Conservation (phyloP, 2,888 invertebrate genomes). For the Nymphalis urticae region DNA sequence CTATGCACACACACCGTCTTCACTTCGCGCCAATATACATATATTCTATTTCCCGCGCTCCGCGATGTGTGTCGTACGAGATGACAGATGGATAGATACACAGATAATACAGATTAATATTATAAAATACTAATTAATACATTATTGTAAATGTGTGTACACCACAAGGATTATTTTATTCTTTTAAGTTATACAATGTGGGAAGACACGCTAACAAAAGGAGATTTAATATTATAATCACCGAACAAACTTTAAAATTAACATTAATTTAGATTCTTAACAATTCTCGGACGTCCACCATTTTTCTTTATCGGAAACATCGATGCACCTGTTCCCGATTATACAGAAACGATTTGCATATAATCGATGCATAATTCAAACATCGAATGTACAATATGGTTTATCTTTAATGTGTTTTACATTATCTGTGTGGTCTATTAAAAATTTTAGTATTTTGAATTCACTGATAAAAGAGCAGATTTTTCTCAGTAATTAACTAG, state of each 20-base stretch:
- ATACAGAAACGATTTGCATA: constrained; percentile 49
- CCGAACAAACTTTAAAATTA: constrained; percentile 9
- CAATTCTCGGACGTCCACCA: constrained; percentile 23
- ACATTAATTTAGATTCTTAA: constrained; percentile 23
- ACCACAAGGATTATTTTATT: too few species aligned
- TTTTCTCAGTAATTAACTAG: not conserved
- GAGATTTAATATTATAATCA: constrained; percentile 4
- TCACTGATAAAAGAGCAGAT: not conserved
- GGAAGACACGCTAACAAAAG: not conserved
- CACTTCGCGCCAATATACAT: too few species aligned
- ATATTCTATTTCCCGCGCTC: too few species aligned
- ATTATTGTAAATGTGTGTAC: too few species aligned
- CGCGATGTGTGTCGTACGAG: too few species aligned
- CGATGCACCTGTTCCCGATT: constrained; percentile 42
- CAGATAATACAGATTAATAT: too few species aligned
- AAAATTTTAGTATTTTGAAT: not conserved
- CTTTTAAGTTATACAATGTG: too few species aligned
- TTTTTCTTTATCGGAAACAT: constrained; percentile 23
- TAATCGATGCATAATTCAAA: constrained; percentile 43
- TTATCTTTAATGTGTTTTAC: not conserved
- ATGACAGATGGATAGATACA: too few species aligned
- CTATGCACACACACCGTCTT: too few species aligned
- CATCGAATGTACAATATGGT: constrained; percentile 50
- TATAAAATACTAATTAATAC: too few species aligned
- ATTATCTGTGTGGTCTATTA: constrained; percentile 2